phyloP scores from a whole-genome alignment of 2,113 vertebrate genomes.

The Centrocercus urophasianus region DNA sequence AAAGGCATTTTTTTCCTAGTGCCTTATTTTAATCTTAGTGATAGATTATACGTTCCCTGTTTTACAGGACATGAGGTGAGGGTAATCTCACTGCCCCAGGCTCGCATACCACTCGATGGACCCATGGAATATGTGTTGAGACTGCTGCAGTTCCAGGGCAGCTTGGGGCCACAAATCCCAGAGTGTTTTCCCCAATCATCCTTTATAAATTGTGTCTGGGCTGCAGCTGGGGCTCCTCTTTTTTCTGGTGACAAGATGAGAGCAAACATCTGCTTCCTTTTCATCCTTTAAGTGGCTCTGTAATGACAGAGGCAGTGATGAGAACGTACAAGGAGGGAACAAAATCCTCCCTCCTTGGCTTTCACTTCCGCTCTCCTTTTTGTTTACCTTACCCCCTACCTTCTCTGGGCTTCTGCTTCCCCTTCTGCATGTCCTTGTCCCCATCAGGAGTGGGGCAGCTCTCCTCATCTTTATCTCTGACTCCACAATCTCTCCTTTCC shows the following conservation, averaged over 20 bases:
- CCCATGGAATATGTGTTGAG: neutral
- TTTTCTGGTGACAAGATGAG: neutral
- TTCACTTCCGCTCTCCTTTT: neutral
- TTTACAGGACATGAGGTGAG: accelerated
- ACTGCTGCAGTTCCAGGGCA: neutral
- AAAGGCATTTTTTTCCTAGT: neutral
- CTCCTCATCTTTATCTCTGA: neutral
- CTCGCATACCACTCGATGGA: accelerated
- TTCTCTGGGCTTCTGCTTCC: neutral
- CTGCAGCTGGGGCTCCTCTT: neutral
- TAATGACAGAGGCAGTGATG: neutral
- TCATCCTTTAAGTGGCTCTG: neutral
- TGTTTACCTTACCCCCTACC: neutral
- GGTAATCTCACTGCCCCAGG: neutral
- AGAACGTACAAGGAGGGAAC: neutral
- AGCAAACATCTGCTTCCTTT: neutral
- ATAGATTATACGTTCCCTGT: neutral
- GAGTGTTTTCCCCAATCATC: neutral
- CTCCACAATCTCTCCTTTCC: neutral
- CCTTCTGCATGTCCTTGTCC: neutral
- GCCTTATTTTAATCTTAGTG: neutral
- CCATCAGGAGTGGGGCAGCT: accelerated
- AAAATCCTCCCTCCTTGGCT: neutral
- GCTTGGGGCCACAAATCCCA: neutral
- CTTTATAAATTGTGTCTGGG: neutral